A percentile compares a stretch with the other conserved stretches of the same genome.
Conservation (phyloP, 1,140 invertebrate genomes). For the Gryllus bimaculatus region DNA sequence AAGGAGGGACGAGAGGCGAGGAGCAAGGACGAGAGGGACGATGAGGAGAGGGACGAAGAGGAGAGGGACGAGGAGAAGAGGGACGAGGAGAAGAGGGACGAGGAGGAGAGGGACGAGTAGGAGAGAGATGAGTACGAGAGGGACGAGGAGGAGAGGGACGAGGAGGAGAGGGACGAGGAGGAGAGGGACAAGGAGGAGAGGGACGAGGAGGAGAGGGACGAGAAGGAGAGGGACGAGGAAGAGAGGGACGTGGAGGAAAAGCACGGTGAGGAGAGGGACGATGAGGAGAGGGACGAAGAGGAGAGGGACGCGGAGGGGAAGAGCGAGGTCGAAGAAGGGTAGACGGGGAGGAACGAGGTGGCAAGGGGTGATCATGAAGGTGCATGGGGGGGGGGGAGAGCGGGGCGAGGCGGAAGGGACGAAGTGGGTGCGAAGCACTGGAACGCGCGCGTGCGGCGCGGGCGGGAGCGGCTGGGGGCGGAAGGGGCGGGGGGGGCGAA, state of each 20-base stretch:
- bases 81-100: not conserved
- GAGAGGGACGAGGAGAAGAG: not conserved
- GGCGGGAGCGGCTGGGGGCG: not conserved
- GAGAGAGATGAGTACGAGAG: not conserved
- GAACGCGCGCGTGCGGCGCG: too few relatives aligned
- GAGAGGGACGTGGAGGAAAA: not conserved
- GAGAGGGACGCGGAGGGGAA: not conserved
- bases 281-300: not conserved
- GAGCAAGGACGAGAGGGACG: not conserved
- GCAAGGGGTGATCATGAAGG: too few relatives aligned
- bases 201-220: too few relatives aligned
- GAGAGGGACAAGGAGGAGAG: not conserved
- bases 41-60: not conserved
- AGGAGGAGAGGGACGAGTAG: not conserved
- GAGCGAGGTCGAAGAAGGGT: too few relatives aligned
- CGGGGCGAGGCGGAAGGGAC: not conserved
- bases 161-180: not conserved
- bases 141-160: not conserved
- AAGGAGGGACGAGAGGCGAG: too few relatives aligned
- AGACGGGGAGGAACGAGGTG: slow-evolving; percentile 1
- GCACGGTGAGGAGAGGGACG: not conserved
- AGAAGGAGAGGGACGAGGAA: not conserved
- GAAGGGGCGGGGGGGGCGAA: not conserved
- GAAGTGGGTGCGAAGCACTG: too few relatives aligned
- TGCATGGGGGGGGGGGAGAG: too few relatives aligned